phyloP scores from a whole-genome alignment of 1,140 invertebrate genomes.

The Drosophila biarmipes region DNA sequence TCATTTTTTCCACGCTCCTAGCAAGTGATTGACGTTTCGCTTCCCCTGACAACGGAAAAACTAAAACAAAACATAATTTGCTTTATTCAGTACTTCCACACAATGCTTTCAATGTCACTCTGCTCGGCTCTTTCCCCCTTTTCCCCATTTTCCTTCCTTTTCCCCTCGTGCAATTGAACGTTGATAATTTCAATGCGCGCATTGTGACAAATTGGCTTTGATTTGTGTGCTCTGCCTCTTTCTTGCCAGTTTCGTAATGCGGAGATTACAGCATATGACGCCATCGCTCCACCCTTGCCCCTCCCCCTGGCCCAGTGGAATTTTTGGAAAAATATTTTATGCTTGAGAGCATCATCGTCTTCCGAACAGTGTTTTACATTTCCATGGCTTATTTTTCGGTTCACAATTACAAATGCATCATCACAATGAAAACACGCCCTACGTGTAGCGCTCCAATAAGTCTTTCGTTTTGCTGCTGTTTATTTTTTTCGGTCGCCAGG shows the following conservation, averaged over 20 bases:
- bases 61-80: conserved; percentile 71
- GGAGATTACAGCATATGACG: conserved; percentile 67
- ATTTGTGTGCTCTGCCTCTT: conserved; percentile 57
- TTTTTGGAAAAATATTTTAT: conserved; percentile 55
- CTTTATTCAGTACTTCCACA: conserved; percentile 50
- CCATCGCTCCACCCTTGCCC: conserved; percentile 26
- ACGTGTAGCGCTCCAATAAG: conserved; percentile 44
- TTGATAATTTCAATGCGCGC: conserved; percentile 72
- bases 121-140: conserved; percentile 3
- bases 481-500: conserved; percentile 62
- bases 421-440: conserved; percentile 56
- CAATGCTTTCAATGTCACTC: conserved; percentile 72
- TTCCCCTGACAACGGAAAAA: conserved; percentile 30
- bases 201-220: conserved; percentile 81
- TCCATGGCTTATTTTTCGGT: conserved; percentile 61
- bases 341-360: conserved; percentile 61
- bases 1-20: conserved; percentile 35
- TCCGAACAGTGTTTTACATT: conserved; percentile 54
- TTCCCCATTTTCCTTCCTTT: conserved; percentile 20
- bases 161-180: conserved; percentile 56
- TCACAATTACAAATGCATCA: conserved; percentile 80
- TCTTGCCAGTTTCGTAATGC: conserved; percentile 60
- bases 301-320: neutral
- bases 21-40: conserved; percentile 69
- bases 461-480: conserved; percentile 28